phyloP scores from a whole-genome alignment of 2,888 invertebrate species.

The Synergus umbraculus region DNA sequence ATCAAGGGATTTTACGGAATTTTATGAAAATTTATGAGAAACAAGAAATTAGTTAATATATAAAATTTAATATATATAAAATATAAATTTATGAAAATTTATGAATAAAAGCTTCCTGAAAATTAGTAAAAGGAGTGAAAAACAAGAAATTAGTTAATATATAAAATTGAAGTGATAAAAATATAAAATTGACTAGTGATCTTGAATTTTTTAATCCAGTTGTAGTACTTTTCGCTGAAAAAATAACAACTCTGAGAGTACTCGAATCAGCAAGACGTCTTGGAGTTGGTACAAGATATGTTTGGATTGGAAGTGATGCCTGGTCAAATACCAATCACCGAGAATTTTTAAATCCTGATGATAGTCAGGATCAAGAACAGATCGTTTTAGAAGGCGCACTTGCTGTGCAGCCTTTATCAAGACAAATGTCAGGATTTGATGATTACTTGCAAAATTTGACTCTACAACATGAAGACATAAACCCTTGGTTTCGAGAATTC shows the following conservation, averaged over 20 bases:
- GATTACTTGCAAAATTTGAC: conserved; percentile 77
- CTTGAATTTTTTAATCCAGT: conserved; percentile 66
- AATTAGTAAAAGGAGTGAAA: no score
- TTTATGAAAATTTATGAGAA: no score
- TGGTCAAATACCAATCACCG: conserved; percentile 76
- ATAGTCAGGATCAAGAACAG: conserved; percentile 61
- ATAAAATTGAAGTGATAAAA: no score
- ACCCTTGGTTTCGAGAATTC: conserved; percentile 80
- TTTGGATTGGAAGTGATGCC: conserved; percentile 80
- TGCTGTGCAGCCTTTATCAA: conserved; percentile 79
- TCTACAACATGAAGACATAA: conserved; percentile 68
- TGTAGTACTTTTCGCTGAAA: conserved; percentile 79
- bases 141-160: no score
- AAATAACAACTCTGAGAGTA: conserved; percentile 75
- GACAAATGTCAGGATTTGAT: conserved; percentile 78
- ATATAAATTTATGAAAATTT: no score
- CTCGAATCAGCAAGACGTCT: conserved; percentile 76
- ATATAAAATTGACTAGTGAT: no score
- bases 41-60: no score
- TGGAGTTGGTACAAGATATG: conserved; percentile 71
- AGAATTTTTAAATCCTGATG: conserved; percentile 55
- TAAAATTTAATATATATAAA: no score
- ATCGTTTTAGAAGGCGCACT: conserved; percentile 78
- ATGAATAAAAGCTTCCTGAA: no score
- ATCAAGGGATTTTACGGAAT: no score